Base-by-base conservation (phyloP, 2,797 vertebrate species). In the Monodelphis domestica region DNA sequence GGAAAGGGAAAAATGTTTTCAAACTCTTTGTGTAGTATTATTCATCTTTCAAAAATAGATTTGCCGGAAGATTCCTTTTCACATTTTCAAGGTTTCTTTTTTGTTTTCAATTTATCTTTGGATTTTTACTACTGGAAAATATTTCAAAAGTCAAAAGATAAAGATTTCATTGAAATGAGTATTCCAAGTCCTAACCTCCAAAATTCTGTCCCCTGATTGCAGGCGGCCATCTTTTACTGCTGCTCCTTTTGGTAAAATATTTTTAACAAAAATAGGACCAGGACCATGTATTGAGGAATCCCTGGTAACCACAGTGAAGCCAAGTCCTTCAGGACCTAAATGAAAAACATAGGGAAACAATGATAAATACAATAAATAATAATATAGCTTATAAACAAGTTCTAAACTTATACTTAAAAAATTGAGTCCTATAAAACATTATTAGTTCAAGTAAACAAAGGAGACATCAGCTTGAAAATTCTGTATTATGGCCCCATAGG, bases 251-350 rank as follows among this genome's bases (percentile, higher is more conserved):
- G 99, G 99, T n/a, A 99, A 98, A 98, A 99, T 99, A 97, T 99
- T 99, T 98, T 99, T 99, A 91, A 99, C 99, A 33, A 99, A 99
- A 97, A 99, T 99, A 0, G 99, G 99, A 87, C 99, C 99, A 0
- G 99, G 99, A n/a, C 99, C 99, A 0, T 99, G 99, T 11, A 99
- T 98, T 51, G 99, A 99, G 89, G 99, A 99, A 94, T 99, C 99
- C 98, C 99, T 99, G 94, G 99, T 99, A 93, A 99, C 99, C 14
- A 99, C 99, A 0, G 99, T 99, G 96, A 99, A 99, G 84, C 99
- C 99, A 95, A 99, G 99, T 89, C 99, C 99, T 97, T 99, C 99
- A 6, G 99, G 98, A 96, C 99, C 99, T 99, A 98, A 54, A 87
- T 0, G 29, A 53, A 30, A 98, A 94, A 94, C 10, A 88, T 87